Percentiles rank a stretch among this genome's conserved stretches.
phyloP scores from a whole-genome alignment of 2,797 vertebrate species.

The Gymnopithys bicolor region DNA sequence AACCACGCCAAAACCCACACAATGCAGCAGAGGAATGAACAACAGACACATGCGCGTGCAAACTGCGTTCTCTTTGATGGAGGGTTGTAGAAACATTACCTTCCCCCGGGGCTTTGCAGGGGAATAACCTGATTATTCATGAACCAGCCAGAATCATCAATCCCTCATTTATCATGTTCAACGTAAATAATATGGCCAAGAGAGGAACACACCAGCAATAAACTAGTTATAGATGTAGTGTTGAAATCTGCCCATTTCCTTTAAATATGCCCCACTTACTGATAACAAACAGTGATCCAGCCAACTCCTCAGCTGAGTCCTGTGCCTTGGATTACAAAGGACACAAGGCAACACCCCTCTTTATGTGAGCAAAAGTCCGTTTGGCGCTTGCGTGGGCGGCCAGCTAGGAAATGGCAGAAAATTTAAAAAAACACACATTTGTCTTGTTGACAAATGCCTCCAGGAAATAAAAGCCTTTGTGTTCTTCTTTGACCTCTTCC shows the following conservation, averaged over 20 bases:
- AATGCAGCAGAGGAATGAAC: neutral
- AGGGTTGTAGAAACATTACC: conserved; percentile 27
- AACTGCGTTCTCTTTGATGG: neutral
- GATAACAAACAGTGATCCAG: neutral
- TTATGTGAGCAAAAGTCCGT: neutral
- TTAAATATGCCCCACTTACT: neutral
- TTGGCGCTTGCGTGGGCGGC: neutral
- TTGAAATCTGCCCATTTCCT: conserved; percentile 33
- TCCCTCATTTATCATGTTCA: conserved; percentile 59
- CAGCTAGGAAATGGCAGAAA: conserved; percentile 17
- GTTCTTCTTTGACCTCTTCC: conserved; percentile 38
- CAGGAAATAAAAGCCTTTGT: conserved; percentile 54
- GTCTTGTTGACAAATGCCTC: conserved; percentile 43
- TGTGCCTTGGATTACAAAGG: neutral
- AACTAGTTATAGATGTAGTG: neutral
- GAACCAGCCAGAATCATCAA: conserved; percentile 59
- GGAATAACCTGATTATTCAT: conserved; percentile 58
- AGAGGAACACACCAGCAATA: conserved; percentile 17
- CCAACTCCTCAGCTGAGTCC: neutral
- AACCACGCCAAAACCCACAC: neutral
- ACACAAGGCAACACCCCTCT: neutral
- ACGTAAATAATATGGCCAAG: conserved; percentile 1
- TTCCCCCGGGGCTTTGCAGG: conserved; percentile 1
- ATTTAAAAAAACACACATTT: neutral
- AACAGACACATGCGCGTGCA: neutral